Base-by-base conservation (phyloP, 2,888 invertebrate genomes). In the Julus scandinavius region DNA sequence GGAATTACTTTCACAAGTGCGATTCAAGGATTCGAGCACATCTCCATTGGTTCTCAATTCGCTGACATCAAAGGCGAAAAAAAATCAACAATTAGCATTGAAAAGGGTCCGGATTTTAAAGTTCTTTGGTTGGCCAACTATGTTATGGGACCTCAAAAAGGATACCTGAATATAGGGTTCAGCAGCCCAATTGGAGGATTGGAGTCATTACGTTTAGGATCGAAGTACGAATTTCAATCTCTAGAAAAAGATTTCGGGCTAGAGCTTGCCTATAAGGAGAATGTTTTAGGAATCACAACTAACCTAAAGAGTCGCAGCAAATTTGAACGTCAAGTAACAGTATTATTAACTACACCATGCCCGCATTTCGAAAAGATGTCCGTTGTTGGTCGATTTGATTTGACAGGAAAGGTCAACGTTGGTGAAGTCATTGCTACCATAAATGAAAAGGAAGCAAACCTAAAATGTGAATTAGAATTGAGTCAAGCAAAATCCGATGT, bases 51-150 rank as follows among this genome's bases (percentile, higher is more conserved):
- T 5, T 85, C 88, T 49, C 85, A 85, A 29, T 89, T 90, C 63
- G 88, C 89, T 63, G 72, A 88, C 45, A 85, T 83, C n/a, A 85
- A 29, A 17, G 50, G 89, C 3, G 89, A 88, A 38, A 89, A 89
- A 49, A 89, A 90, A 45, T 88, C 87, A n/a, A 41, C 54, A 1
- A 45, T 87, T 72, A 40, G n/a, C 41, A 40, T 86, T 49, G 88
- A 15, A 38, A 88, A 88, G 29, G 88, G 87, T 1, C 2, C 38
- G 3, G 45, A 87, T 17, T 88, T 88, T 41, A 72, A 54, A 13
- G 50, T 50, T 2, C 83, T 88, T 41, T 87, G 83, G 54, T 87
- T 87, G 41, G 49, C 41, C 20, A 85, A 90, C 29, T 89, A 54
- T 13, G 87, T 89, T 17, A 49, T 72, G 20, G 88, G 20, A 72